Evolutionary conservation across 2,888 invertebrate species (phyloP).

Genomic region (Acanthosepion lycidas): DNA sequence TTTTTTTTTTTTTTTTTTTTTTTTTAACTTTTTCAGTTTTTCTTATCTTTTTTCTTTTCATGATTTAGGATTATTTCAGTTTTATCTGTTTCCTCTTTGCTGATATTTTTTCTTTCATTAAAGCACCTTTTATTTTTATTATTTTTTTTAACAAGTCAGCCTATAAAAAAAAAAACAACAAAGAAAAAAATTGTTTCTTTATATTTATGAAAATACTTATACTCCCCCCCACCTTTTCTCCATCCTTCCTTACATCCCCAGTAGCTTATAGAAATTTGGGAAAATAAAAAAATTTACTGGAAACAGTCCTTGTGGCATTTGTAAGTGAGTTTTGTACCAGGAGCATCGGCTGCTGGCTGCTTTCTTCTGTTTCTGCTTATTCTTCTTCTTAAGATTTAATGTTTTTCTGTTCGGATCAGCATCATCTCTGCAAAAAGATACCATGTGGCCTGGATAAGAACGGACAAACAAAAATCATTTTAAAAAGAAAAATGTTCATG

Average conservation of each 20-base stretch:
- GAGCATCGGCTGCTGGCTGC: neutral
- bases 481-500: too few relatives aligned
- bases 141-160: neutral
- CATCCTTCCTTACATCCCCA: neutral
- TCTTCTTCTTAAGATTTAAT: too few relatives aligned
- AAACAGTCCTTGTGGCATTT: constrained; percentile 21
- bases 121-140: neutral
- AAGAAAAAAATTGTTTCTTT: neutral
- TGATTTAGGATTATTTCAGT: neutral
- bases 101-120: neutral
- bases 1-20: neutral
- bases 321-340: neutral
- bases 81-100: neutral
- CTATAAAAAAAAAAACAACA: neutral
- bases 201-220: neutral
- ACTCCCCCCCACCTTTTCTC: neutral
- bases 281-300: neutral
- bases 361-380: neutral
- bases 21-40: neutral
- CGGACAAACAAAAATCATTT: too few relatives aligned
- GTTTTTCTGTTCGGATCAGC: too few relatives aligned
- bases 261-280: constrained; percentile 33
- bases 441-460: too few relatives aligned
- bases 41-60: neutral
- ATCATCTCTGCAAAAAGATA: too few relatives aligned